Evolutionary conservation across 2,888 invertebrate genomes (phyloP).

Genomic region (Ectropis crepuscularia): DNA sequence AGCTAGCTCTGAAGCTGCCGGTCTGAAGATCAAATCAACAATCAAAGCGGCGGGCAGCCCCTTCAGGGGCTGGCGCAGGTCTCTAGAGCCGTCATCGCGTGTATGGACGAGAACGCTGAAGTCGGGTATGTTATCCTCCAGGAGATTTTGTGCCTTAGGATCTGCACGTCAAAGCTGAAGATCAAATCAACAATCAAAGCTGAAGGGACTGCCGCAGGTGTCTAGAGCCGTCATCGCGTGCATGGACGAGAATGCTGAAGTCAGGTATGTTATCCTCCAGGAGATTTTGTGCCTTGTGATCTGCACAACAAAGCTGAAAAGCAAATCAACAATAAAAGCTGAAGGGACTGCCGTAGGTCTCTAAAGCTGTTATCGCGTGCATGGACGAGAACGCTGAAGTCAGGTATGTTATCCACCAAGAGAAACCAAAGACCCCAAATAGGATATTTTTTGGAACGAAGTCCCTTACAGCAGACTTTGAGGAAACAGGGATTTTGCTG

Average conservation of each 20-base stretch:
- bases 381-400: slow-evolving; percentile 86
- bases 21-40: too few species aligned
- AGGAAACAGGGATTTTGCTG: too few species aligned
- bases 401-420: slow-evolving; percentile 26
- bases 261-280: slow-evolving; percentile 31
- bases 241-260: slow-evolving; percentile 86
- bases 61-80: slow-evolving; percentile 93
- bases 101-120: slow-evolving; percentile 87
- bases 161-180: slow-evolving; percentile 91
- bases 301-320: slow-evolving; percentile 91
- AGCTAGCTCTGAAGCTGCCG: slow-evolving; percentile 91
- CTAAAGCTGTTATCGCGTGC: slow-evolving; percentile 96
- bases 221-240: slow-evolving; percentile 96
- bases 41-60: too few species aligned
- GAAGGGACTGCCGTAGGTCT: slow-evolving; percentile 90
- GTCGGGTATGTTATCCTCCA: slow-evolving; percentile 29
- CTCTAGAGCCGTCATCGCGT: slow-evolving; percentile 96
- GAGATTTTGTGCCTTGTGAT: too few species aligned
- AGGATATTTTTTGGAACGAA: too few species aligned
- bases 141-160: too few species aligned
- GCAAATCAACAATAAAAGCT: too few species aligned
- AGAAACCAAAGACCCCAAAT: too few species aligned
- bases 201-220: slow-evolving; percentile 92
- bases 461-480: too few species aligned
- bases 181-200: slow-evolving; percentile 89